phyloP scores from a whole-genome alignment of 2,113 vertebrate genomes.

The Varanus komodoensis region DNA sequence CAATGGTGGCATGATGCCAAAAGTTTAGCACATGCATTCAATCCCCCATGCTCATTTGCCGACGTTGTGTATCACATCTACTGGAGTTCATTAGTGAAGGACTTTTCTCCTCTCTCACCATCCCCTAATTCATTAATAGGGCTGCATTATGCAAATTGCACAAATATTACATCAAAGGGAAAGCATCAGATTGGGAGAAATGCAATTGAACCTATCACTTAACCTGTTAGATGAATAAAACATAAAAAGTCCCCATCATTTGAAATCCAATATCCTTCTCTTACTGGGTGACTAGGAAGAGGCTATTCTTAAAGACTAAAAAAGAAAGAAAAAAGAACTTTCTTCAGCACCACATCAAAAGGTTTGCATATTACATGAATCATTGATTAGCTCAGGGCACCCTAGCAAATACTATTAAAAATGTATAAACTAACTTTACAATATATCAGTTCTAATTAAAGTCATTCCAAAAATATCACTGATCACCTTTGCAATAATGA shows the following conservation, averaged over 20 bases:
- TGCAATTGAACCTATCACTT: constrained; percentile 19
- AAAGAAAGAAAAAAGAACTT: not conserved
- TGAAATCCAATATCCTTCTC: constrained; percentile 4
- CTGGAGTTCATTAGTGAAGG: not conserved
- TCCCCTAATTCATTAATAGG: not conserved
- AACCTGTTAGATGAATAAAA: constrained; percentile 37
- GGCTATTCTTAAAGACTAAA: constrained; percentile 7
- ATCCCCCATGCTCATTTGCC: not conserved
- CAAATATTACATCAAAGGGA: constrained; percentile 38
- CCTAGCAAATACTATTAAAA: constrained; percentile 36
- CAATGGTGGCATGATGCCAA: not conserved
- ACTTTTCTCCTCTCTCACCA: not conserved
- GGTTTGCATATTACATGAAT: constrained; percentile 26
- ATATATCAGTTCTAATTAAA: constrained; percentile 34
- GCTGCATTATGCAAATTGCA: constrained; percentile 21
- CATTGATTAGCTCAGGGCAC: constrained; percentile 25
- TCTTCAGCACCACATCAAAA: constrained; percentile 30
- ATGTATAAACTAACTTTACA: constrained; percentile 25
- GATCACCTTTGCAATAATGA: constrained; percentile 7
- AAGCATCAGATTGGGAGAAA: constrained; percentile 9
- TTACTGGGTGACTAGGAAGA: not conserved
- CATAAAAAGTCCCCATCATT: not conserved
- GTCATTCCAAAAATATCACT: constrained; percentile 4
- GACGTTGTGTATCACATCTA: not conserved
- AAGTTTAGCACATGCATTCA: not conserved